Percentiles rank a stretch among this genome's conserved stretches.
Evolutionary conservation across 2,797 vertebrate species (phyloP).

Genomic region (Falco rusticolus): DNA sequence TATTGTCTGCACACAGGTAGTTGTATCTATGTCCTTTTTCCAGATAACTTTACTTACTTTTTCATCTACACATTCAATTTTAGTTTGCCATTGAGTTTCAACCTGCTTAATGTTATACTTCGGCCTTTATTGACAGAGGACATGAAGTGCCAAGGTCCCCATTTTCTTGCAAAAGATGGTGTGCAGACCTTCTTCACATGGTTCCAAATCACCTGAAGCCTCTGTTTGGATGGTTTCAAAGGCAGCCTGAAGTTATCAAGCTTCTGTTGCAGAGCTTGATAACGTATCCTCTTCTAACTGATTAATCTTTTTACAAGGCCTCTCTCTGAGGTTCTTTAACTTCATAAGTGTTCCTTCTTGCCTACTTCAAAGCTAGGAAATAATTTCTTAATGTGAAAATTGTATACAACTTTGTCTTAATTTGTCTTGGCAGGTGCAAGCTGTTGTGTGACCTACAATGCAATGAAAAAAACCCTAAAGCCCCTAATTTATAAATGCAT

Average conservation of each 20-base stretch:
- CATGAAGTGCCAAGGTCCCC: background rate
- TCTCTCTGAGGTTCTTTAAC: background rate
- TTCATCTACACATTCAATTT: background rate
- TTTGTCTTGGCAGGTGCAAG: slow-evolving; percentile 12
- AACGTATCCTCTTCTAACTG: background rate
- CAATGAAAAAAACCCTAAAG: rapidly evolving
- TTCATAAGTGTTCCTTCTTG: background rate
- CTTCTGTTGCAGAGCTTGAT: background rate
- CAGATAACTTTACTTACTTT: background rate
- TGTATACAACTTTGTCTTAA: background rate
- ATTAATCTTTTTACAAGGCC: slow-evolving; percentile 13
- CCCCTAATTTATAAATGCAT: background rate
- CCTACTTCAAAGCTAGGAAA: background rate
- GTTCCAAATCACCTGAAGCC: background rate
- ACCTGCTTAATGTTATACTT: background rate
- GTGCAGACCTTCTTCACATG: slow-evolving; percentile 5
- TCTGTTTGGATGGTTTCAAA: background rate
- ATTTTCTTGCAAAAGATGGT: slow-evolving; percentile 1
- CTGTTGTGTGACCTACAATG: background rate
- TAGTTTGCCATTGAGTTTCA: slow-evolving; percentile 8
- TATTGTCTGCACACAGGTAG: background rate
- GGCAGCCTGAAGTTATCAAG: background rate
- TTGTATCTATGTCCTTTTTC: background rate
- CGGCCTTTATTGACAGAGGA: background rate
- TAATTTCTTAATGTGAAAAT: background rate